Base-by-base conservation (phyloP, 2,888 invertebrate species). In the Junonia oenone region DNA sequence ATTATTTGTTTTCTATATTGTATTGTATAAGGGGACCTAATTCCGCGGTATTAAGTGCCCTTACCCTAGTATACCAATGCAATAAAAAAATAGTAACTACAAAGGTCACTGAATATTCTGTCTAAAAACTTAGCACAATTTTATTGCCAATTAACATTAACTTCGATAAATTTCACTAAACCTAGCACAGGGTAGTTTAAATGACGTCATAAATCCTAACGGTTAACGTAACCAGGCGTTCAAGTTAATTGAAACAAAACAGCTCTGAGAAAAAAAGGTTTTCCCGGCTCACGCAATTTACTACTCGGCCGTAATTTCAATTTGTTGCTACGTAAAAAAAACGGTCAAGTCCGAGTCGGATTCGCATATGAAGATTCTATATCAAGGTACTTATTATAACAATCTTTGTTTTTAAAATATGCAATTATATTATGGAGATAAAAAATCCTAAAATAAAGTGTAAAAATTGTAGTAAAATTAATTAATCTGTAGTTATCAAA, bases 301-400 rank as follows among this genome's bases (percentile, higher is more conserved):
- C 27, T 11, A 26, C 45, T 52, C 13, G n/a, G 22, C 6, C 22
- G 13, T 37, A 37, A 46, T 37, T 15, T 45, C 45, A 52, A 37
- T 52, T 52, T 45, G 52, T n/a, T 46, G 45, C 4, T 22, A 26
- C 43, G 52, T 35, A 45, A 45, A 33, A 45, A 26, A n/a, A n/a
- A n/a, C n/a, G n/a, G n/a, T n/a, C n/a, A n/a, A n/a, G n/a, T n/a
- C n/a, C n/a, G n/a, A n/a, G n/a, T n/a, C n/a, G n/a, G n/a, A n/a
- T n/a, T n/a, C n/a, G n/a, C n/a, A n/a, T n/a, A n/a, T n/a, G n/a
- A n/a, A n/a, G n/a, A n/a, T n/a, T n/a, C n/a, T n/a, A n/a, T n/a
- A n/a, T n/a, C n/a, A n/a, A n/a, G n/a, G n/a, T n/a, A n/a, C n/a
- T n/a, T n/a, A n/a, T n/a, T n/a, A n/a, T n/a, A n/a, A n/a, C n/a